Base-by-base conservation (phyloP, 2,797 vertebrate genomes). In the Sebastes matsubarae region DNA sequence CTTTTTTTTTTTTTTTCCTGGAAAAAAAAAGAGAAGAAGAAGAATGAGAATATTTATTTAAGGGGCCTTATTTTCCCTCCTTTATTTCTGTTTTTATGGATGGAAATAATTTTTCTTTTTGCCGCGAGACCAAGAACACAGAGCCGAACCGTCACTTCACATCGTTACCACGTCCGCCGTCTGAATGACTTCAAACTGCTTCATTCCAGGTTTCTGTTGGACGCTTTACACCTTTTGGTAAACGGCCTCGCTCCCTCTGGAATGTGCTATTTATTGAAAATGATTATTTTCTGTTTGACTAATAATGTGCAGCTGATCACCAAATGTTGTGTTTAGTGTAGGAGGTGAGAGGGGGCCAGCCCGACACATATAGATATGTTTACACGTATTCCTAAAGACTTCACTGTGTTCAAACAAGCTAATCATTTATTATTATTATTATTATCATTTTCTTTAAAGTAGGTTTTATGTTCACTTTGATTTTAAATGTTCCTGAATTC, bases 371-470 rank as follows among this genome's bases (percentile, higher is more conserved):
- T 93, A 95, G 95, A 96, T 94, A 95, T 96, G 96, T 98, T 97
- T 97, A 97, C 96, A 97, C 88, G 93, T 95, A 94, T 96, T 95
- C 95, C 97, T 82, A 79, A 89, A 90, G 95, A 95, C 94, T 93
- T 96, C 95, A 96, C 96, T 97, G 96, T 97, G 96, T 96, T 96
- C 61, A 95, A 94, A 96, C 96, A 93, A 96, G 96, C 93, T 96
- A 96, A 96, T 96, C 68, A 89, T 88, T 89, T 95, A 94, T 87
- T 96, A 94, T 95, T 94, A 54, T 72, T 93, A 94, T 96, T 58
- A 94, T 94, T 0, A 32, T 60, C 0, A 18, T 70, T 84, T 95
- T 90, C 64, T 95, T 67, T n/a, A 90, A 95, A 96, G 76, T 81
- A 85, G 82, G 77, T 91, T 87, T 88, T 87, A 79, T 27, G 78